Conservation (phyloP, 1,140 invertebrate species). For the Drosophila oshimai region DNA sequence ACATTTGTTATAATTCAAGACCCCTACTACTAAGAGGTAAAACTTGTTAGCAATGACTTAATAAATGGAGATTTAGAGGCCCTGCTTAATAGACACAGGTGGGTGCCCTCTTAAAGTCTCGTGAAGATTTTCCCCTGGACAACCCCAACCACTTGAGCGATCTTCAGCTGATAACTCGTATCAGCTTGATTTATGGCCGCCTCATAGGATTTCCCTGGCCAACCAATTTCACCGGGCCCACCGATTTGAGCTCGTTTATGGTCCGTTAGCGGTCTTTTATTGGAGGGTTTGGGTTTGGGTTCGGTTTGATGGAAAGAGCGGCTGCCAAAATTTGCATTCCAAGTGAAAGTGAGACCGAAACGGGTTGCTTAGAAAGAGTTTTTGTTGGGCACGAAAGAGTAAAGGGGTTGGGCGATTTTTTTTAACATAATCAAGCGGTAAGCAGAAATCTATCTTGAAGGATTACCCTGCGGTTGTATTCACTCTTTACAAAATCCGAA, state of each 20-base stretch:
- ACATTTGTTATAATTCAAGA: too few relatives aligned
- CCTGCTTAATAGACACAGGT: background rate
- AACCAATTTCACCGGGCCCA: conserved; percentile 5
- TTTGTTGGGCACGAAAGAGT: background rate
- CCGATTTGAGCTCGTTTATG: conserved; percentile 18
- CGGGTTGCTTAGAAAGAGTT: background rate
- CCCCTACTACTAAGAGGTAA: background rate
- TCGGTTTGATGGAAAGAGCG: background rate
- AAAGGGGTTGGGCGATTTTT: background rate
- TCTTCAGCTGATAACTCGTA: conserved; percentile 9
- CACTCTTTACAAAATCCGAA: too few relatives aligned
- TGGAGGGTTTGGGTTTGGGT: conserved; percentile 7
- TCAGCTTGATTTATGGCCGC: conserved; percentile 15
- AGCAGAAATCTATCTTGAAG: too few relatives aligned
- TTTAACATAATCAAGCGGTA: too few relatives aligned
- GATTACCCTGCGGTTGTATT: too few relatives aligned
- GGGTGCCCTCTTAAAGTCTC: background rate
- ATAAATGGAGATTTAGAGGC: background rate
- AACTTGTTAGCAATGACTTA: background rate
- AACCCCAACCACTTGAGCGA: background rate
- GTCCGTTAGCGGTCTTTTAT: conserved; percentile 22
- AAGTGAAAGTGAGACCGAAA: conserved; percentile 13
- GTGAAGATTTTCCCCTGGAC: background rate
- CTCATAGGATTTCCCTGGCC: conserved; percentile 20
- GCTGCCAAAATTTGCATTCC: conserved; percentile 18